phyloP scores from a whole-genome alignment of 1,140 invertebrate genomes.

The Apolygus lucorum region DNA sequence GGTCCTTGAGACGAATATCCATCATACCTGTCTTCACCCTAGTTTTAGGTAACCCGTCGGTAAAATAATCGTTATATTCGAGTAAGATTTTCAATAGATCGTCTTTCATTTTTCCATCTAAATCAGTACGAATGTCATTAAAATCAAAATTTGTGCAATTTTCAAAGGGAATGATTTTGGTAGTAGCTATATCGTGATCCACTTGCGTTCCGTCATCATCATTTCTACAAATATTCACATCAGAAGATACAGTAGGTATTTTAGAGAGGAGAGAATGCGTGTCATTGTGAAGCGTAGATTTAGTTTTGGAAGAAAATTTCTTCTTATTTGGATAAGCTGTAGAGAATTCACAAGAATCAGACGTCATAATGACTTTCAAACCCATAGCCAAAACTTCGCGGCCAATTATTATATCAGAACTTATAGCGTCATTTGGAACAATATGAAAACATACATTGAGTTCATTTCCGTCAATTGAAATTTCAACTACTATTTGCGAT shows the following conservation, averaged over 20 bases:
- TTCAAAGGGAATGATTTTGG: neutral
- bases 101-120: neutral
- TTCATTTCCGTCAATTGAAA: neutral
- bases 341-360: slow-evolving; percentile 6
- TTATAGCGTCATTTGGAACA: slow-evolving; percentile 1
- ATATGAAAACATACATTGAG: slow-evolving; percentile 5
- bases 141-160: neutral
- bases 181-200: neutral
- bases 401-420: slow-evolving; percentile 16
- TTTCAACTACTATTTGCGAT: neutral
- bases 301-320: too few species aligned
- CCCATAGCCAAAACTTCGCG: slow-evolving; percentile 24
- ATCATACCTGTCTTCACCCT: slow-evolving; percentile 14
- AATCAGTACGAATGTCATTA: slow-evolving; percentile 5
- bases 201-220: neutral
- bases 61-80: slow-evolving; percentile 6
- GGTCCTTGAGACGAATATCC: neutral
- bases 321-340: neutral
- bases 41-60: neutral
- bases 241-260: neutral
- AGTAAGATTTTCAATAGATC: neutral
- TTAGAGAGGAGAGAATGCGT: too few species aligned
- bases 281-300: too few species aligned
- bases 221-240: neutral
- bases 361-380: too few species aligned